Conservation (phyloP, 2,113 vertebrate genomes). For the Daphoenositta chrysoptera region DNA sequence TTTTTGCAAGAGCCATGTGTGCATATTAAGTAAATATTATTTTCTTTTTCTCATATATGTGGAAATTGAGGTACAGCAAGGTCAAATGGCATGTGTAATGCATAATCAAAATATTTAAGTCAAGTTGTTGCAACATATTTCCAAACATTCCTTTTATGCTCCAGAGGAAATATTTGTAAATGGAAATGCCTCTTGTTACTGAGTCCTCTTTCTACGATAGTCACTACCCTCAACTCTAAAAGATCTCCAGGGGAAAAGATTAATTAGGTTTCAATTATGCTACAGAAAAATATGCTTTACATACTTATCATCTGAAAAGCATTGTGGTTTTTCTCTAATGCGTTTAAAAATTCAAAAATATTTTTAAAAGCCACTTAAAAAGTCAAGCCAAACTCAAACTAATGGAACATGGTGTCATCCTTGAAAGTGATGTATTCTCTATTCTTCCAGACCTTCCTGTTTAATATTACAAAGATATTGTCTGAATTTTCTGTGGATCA, state of each 20-base stretch:
- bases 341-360: conserved; percentile 80
- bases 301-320: conserved; percentile 68
- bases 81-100: background rate
- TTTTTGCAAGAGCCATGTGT: background rate
- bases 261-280: conserved; percentile 79
- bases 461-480: conserved; percentile 50
- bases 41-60: background rate
- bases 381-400: conserved; percentile 73
- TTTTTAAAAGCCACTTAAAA: conserved; percentile 81
- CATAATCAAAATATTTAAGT: background rate
- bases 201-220: conserved; percentile 50
- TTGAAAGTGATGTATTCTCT: conserved; percentile 57
- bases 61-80: background rate
- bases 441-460: conserved; percentile 11
- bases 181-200: conserved; percentile 22
- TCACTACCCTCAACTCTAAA: conserved; percentile 55
- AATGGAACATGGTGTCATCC: conserved; percentile 71
- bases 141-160: conserved; percentile 33
- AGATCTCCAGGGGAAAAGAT: conserved; percentile 69
- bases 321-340: conserved; percentile 75
- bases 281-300: conserved; percentile 66
- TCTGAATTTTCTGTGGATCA: conserved; percentile 49
- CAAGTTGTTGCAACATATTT: background rate
- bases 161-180: conserved; percentile 51
- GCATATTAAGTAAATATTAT: background rate